Evolutionary conservation across 2,888 invertebrate species (phyloP).

Genomic region (Nasonia oneida): DNA sequence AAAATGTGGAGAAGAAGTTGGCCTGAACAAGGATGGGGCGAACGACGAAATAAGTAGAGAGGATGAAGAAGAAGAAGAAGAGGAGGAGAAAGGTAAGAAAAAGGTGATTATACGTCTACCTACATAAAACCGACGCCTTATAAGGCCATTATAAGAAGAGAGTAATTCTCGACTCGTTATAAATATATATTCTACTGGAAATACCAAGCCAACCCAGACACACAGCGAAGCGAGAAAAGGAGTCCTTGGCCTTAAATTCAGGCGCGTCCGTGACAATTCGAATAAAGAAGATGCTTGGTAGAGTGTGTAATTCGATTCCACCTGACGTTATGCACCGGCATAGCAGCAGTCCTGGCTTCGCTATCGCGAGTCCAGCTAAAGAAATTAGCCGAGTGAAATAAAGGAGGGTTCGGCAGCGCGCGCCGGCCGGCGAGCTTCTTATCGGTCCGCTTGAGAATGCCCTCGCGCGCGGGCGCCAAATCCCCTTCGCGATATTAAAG

Average conservation of each 20-base stretch:
- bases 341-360: background rate
- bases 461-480: slow-evolving; percentile 24
- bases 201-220: background rate
- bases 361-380: slow-evolving; percentile 23
- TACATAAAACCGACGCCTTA: slow-evolving; percentile 43
- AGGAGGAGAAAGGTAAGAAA: background rate
- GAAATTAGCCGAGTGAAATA: slow-evolving; percentile 63
- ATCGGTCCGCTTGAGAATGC: slow-evolving; percentile 19
- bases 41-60: slow-evolving; percentile 16
- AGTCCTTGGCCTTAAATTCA: slow-evolving; percentile 30
- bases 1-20: slow-evolving; percentile 10
- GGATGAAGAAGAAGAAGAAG: background rate
- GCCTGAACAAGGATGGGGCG: background rate
- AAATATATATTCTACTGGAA: background rate
- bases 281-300: slow-evolving; percentile 52
- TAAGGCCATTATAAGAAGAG: slow-evolving; percentile 31
- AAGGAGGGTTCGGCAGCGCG: slow-evolving; percentile 29
- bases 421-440: background rate
- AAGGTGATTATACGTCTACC: slow-evolving; percentile 46
- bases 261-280: slow-evolving; percentile 42
- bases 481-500: slow-evolving; percentile 57
- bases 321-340: slow-evolving; percentile 42
- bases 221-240: background rate
- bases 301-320: slow-evolving; percentile 61
- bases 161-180: slow-evolving; percentile 50